These are phyloP conservation scores for Solenodon paradoxus DNA, from an alignment of 2,113 vertebrate species.

Conservation along the genomic window DNA sequence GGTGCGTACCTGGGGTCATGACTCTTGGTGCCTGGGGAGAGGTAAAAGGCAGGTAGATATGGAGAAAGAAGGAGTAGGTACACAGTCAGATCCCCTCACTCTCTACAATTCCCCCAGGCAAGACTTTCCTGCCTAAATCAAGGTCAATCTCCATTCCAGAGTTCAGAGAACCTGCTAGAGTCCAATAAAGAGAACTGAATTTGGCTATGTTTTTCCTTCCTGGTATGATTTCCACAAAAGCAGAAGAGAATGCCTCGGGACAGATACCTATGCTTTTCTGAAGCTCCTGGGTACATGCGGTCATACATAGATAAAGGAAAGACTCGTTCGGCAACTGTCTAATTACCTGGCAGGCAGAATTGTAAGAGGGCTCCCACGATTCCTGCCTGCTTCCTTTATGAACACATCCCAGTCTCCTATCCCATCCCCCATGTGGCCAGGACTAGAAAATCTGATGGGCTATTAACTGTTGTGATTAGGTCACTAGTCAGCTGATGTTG, in stretches of 20 bases:
- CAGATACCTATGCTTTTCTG: neutral
- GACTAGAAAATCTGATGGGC: too few species aligned
- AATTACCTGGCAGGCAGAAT: neutral
- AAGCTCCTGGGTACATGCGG: neutral
- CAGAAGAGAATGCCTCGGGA: neutral
- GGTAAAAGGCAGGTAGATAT: neutral
- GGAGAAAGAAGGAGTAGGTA: neutral
- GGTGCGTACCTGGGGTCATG: neutral
- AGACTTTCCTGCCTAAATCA: neutral
- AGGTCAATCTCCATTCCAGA: neutral
- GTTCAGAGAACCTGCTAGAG: neutral
- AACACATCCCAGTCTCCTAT: neutral
- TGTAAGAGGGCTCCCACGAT: neutral
- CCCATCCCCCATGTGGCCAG: accelerated
- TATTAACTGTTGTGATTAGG: neutral
- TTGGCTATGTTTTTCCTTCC: neutral
- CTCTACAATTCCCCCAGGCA: neutral
- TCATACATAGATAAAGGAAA: neutral
- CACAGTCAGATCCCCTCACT: neutral
- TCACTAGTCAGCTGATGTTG: neutral
- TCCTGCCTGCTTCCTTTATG: neutral
- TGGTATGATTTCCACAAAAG: neutral
- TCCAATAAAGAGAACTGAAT: neutral
- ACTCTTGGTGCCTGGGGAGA: neutral
- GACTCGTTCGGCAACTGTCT: neutral